phyloP scores from a whole-genome alignment of 2,888 invertebrate species.

The Calameuta filiformis region DNA sequence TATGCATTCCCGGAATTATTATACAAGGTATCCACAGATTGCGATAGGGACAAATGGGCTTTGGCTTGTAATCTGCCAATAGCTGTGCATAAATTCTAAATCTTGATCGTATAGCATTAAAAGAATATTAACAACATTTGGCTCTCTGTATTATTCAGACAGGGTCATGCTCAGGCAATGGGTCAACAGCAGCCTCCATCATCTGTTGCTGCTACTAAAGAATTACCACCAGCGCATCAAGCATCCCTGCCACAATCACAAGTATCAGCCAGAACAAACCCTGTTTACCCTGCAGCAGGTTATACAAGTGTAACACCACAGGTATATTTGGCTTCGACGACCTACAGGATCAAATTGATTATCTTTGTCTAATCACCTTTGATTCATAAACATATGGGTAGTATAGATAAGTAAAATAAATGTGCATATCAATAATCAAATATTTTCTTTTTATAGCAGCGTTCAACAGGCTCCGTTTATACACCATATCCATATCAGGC shows the following conservation, averaged over 20 bases:
- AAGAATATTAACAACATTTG: neutral
- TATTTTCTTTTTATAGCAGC: conserved; percentile 27
- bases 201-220: conserved; percentile 50
- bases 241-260: conserved; percentile 61
- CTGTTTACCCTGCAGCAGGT: conserved; percentile 54
- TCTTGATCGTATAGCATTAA: too few relatives aligned
- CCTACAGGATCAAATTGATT: neutral
- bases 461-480: conserved; percentile 47
- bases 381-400: neutral
- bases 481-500: conserved; percentile 51
- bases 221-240: conserved; percentile 62
- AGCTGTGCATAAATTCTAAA: too few relatives aligned
- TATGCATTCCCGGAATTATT: conserved; percentile 60
- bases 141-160: conserved; percentile 38
- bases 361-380: neutral
- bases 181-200: conserved; percentile 54
- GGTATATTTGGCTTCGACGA: conserved; percentile 32
- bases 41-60: too few relatives aligned
- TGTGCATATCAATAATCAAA: neutral
- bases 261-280: conserved; percentile 47
- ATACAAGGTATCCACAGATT: conserved; percentile 40
- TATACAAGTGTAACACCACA: conserved; percentile 57
- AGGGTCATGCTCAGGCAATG: conserved; percentile 55
- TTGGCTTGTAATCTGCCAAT: too few relatives aligned
- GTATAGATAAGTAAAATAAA: neutral